Conservation (phyloP, 2,113 vertebrate species). For the Ancistrus triradiatus region DNA sequence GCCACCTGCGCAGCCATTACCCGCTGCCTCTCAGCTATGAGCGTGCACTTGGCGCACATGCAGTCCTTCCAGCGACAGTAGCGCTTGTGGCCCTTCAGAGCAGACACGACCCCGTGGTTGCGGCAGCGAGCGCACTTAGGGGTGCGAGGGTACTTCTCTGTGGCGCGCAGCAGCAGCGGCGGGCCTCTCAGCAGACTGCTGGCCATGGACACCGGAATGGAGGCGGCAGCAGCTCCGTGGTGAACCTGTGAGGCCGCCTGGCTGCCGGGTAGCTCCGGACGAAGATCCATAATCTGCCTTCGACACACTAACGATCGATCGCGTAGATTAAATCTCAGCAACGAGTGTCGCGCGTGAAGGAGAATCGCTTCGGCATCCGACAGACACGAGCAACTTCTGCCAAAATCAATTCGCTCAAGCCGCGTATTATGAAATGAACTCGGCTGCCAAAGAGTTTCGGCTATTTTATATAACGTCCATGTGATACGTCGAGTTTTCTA, state of each 20-base stretch:
- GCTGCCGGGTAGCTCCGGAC: conserved; percentile 77
- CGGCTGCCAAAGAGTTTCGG: no score
- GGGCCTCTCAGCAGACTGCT: conserved; percentile 82
- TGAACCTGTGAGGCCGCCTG: conserved; percentile 77
- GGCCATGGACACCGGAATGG: conserved; percentile 87
- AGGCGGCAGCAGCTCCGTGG: conserved; percentile 65
- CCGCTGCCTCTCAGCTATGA: conserved; percentile 95
- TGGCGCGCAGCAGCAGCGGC: conserved; percentile 82
- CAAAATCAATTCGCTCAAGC: no score
- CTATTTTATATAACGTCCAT: no score
- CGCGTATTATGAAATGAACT: no score
- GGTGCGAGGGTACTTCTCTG: conserved; percentile 95
- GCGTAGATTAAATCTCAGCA: background rate
- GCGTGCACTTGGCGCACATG: conserved; percentile 97
- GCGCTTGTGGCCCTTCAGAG: conserved; percentile 96
- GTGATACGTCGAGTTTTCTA: no score
- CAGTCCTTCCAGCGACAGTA: conserved; percentile 99
- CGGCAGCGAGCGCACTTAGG: conserved; percentile 96
- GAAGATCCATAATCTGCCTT: conserved; percentile 79
- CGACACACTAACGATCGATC: no score
- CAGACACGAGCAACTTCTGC: no score
- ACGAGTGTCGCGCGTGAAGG: no score
- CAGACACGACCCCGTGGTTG: conserved; percentile 96
- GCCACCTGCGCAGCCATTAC: conserved; percentile 98
- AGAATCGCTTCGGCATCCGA: no score